Evolutionary conservation across 2,888 invertebrate genomes (phyloP).

Genomic region (Himalopsyche japonica): DNA sequence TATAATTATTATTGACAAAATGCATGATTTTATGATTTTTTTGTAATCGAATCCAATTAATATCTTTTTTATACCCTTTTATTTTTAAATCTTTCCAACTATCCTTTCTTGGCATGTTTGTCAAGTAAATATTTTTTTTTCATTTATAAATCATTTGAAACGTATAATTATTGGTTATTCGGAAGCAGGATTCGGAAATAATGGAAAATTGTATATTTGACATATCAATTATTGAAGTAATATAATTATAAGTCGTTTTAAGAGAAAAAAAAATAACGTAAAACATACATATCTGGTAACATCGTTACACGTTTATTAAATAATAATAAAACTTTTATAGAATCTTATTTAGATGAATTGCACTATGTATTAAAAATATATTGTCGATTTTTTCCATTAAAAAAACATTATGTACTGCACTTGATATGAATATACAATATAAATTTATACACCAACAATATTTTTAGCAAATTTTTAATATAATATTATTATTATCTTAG

Average conservation of each 20-base stretch:
- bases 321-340: background rate
- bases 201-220: conserved; percentile 27
- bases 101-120: background rate
- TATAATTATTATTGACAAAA: background rate
- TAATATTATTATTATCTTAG: background rate
- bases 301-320: background rate
- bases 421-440: background rate
- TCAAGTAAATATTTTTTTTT: background rate
- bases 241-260: background rate
- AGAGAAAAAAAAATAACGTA: background rate
- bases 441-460: background rate
- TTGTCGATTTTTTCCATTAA: background rate
- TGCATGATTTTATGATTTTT: background rate
- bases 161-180: background rate
- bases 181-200: conserved; percentile 40
- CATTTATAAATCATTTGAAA: background rate
- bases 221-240: conserved; percentile 21
- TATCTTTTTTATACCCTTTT: background rate
- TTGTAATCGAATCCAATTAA: background rate
- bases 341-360: conserved; percentile 1
- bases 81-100: background rate
- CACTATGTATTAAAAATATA: background rate
- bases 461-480: background rate
- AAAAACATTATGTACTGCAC: background rate
- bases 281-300: conserved; percentile 4